Evolutionary conservation across 2,113 vertebrate species (phyloP).

Genomic region (Dipodomys ordii): DNA sequence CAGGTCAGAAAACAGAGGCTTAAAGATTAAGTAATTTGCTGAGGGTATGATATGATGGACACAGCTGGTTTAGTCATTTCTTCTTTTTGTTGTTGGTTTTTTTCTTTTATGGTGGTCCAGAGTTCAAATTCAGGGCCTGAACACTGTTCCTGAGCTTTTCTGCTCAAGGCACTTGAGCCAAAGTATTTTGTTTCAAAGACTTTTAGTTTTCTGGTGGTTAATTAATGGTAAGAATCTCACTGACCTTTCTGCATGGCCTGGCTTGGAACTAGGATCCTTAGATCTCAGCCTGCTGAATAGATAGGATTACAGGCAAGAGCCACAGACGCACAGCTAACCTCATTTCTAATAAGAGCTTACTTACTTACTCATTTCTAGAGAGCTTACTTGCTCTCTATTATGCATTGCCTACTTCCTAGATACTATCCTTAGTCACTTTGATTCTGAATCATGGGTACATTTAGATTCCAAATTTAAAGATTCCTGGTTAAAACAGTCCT

Average conservation of each 20-base stretch:
- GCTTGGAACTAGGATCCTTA: no score
- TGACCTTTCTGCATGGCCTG: no score
- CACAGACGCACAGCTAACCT: background rate
- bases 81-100: background rate
- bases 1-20: background rate
- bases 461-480: background rate
- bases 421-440: slow-evolving; percentile 22
- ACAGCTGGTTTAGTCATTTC: background rate
- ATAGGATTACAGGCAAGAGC: no score
- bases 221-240: no score
- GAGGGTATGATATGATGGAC: no score
- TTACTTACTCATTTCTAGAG: no score
- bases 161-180: no score
- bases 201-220: no score
- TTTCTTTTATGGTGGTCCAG: background rate
- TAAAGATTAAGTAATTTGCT: background rate
- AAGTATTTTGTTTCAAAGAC: no score
- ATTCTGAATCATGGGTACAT: background rate
- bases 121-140: background rate
- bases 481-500: background rate
- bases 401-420: background rate
- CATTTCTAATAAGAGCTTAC: background rate
- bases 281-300: no score
- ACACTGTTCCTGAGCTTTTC: no score
- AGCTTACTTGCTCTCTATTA: background rate